Conservation (phyloP, 2,888 invertebrate species). For the Cheilosia pagana region DNA sequence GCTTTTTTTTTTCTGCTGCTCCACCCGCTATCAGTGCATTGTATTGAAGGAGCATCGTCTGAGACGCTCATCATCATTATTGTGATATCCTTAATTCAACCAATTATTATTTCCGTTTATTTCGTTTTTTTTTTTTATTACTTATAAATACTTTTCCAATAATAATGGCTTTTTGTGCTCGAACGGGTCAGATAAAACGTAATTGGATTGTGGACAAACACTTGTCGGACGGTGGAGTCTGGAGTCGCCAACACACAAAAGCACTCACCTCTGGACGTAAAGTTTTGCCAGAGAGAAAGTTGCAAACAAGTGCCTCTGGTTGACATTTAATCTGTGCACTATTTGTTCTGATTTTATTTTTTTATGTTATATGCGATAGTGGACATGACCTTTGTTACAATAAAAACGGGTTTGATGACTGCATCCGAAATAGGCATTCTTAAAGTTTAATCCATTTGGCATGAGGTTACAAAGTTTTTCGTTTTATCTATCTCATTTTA, state of each 20-base stretch:
- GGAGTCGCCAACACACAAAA: no score
- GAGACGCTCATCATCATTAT: constrained; percentile 23
- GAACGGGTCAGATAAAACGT: constrained; percentile 26
- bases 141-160: constrained; percentile 48
- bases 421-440: no score
- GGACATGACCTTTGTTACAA: no score
- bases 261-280: neutral
- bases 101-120: constrained; percentile 14
- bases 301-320: neutral
- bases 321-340: neutral
- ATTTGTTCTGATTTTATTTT: neutral
- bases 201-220: neutral
- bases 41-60: constrained; percentile 29
- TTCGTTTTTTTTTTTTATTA: constrained; percentile 9
- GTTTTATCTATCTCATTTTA: no score
- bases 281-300: neutral
- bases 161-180: constrained; percentile 18
- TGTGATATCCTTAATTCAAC: constrained; percentile 20
- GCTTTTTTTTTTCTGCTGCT: constrained; percentile 10
- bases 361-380: no score
- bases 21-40: constrained; percentile 22
- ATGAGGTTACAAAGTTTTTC: no score
- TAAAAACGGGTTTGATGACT: no score
- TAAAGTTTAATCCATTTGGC: no score
- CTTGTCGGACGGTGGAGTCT: neutral